phyloP scores from a whole-genome alignment of 2,113 vertebrate genomes.

The Anolis carolinensis region DNA sequence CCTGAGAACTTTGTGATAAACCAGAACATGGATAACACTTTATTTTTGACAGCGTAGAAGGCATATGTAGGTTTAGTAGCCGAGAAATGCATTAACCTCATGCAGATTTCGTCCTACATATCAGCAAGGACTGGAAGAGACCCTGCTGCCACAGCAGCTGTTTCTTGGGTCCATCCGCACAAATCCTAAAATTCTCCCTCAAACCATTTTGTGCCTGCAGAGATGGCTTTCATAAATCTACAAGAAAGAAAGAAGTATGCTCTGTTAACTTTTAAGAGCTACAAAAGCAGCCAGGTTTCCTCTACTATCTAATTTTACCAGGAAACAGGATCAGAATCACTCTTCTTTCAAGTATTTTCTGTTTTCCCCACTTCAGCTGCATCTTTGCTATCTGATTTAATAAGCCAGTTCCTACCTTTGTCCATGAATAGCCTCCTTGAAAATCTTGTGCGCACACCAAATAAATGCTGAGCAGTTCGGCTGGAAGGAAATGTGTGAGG shows the following conservation, averaged over 20 bases:
- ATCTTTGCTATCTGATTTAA: constrained; percentile 18
- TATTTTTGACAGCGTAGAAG: background rate
- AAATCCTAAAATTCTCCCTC: constrained; percentile 6
- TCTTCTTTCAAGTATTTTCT: background rate
- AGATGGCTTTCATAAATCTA: background rate
- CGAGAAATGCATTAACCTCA: background rate
- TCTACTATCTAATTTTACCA: background rate
- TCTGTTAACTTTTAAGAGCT: background rate
- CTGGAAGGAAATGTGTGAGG: background rate
- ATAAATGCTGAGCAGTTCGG: background rate
- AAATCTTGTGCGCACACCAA: background rate
- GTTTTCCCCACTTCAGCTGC: background rate
- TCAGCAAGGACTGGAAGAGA: background rate
- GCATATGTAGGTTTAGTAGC: background rate
- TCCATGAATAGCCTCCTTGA: background rate
- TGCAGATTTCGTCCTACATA: background rate
- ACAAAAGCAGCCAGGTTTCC: background rate
- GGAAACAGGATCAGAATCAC: accelerated
- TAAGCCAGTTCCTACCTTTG: constrained; percentile 18
- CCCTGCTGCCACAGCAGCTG: background rate
- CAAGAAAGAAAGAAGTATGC: background rate
- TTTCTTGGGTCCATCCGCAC: background rate
- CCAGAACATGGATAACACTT: background rate
- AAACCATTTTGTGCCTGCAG: background rate
- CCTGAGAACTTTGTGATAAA: background rate